These are phyloP conservation scores for Hetaerina americana DNA, from an alignment of 1,140 invertebrate species.

Conservation along the genomic window DNA sequence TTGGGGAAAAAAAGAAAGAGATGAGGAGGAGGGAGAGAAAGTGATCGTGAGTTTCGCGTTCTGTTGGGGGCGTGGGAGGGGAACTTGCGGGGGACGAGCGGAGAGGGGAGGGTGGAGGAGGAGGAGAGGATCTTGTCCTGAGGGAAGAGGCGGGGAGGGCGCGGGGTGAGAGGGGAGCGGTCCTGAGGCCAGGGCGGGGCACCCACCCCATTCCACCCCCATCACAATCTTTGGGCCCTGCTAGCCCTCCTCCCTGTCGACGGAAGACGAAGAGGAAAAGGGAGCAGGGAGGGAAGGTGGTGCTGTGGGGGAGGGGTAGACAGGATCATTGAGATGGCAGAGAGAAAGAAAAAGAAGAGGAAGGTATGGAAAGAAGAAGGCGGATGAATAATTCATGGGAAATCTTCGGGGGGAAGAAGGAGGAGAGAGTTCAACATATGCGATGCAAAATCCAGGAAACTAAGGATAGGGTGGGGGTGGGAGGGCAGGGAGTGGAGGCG, in stretches of 20 bases:
- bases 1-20: too few species aligned
- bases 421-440: background rate
- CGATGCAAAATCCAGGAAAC: background rate
- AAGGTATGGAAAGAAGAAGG: background rate
- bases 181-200: too few species aligned
- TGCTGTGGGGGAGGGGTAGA: too few species aligned
- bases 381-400: background rate
- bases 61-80: background rate
- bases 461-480: too few species aligned
- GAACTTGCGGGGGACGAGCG: background rate
- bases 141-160: background rate
- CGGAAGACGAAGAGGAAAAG: background rate
- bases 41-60: background rate
- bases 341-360: too few species aligned
- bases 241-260: background rate
- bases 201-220: too few species aligned
- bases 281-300: too few species aligned
- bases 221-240: background rate
- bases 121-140: background rate
- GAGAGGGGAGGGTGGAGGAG: background rate
- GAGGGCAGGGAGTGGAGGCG: too few species aligned
- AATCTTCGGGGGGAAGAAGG: background rate
- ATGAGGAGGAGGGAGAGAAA: too few species aligned
- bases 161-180: too few species aligned
- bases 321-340: too few species aligned